These are phyloP conservation scores for Nesidiocoris tenuis DNA, from an alignment of 2,888 invertebrate species.

Conservation along the genomic window DNA sequence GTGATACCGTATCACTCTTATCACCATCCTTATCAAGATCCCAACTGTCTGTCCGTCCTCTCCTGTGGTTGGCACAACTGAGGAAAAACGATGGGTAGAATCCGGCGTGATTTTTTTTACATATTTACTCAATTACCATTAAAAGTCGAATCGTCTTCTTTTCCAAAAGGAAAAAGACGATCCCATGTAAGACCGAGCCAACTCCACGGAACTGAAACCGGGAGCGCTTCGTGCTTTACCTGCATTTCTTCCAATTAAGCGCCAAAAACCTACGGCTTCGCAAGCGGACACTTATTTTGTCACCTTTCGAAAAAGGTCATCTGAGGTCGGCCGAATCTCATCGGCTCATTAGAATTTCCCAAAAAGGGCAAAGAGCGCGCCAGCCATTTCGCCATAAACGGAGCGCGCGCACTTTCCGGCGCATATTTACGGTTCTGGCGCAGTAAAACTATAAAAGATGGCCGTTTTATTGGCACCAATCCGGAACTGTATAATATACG, in stretches of 20 bases:
- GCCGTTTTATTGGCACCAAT: background rate
- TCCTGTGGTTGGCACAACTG: too few relatives aligned
- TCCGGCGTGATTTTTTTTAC: too few relatives aligned
- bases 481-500: background rate
- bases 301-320: background rate
- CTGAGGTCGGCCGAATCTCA: background rate
- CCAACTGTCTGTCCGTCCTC: too few relatives aligned
- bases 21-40: too few relatives aligned
- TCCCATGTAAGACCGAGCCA: too few relatives aligned
- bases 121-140: too few relatives aligned
- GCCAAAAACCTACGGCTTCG: background rate
- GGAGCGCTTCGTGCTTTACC: background rate
- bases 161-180: too few relatives aligned
- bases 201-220: background rate
- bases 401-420: background rate
- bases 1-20: too few relatives aligned
- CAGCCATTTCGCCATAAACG: background rate
- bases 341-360: constrained; percentile 32
- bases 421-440: background rate
- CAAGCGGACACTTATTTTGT: background rate
- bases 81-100: too few relatives aligned
- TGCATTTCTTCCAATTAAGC: background rate
- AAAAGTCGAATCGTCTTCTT: too few relatives aligned
- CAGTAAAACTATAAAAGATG: background rate
- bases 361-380: constrained; percentile 18